Evolutionary conservation across 2,113 vertebrate species (phyloP), one percentile per base, ranked within the genome.

Genomic region (Callithrix jacchus): DNA sequence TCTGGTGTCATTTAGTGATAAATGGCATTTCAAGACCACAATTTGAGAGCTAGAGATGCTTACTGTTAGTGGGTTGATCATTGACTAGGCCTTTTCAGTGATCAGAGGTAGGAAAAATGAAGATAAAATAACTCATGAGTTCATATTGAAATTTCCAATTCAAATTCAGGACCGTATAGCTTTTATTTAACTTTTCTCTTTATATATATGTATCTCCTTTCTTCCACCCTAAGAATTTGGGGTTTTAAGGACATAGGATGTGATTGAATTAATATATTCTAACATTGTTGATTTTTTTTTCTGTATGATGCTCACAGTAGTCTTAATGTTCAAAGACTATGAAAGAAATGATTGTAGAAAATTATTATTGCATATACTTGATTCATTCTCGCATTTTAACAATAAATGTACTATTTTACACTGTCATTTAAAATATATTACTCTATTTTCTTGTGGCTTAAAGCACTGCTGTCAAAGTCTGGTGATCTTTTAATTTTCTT

Each of bases 401-500:
- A 64, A 20, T 74, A 71, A 35, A 49, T 35, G 56, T 45, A 52
- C 30, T 70, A 0, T 88, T 83, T 40, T 85, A 47, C 21, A 64
- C 21, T 71, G n/a, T 42, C 70, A 84, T 88, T 94, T 94, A 45
- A 79, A 96, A 80, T 90, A 37, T 61, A 25, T 58, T 77, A 64
- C 58, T 91, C 32, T 14, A 25, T 91, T 94, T 89, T 92, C 21
- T 76, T 92, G 32, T 86, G 32, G 71, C 40, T 80, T 86, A 73
- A 90, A 86, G 10, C 40, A 64, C 64, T 91, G n/a, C 42, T 85
- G 40, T 89, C 58, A 83, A 92, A 61, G 6, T 61, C 12, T 95
- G 25, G 25, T 76, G 21, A 30, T 84, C 27, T 70, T 91, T 89
- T 83, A 83, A 23, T 94, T 87, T 94, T 96, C 56, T 94, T 83